Evolutionary conservation across 1,140 invertebrate species (phyloP), one percentile per base, ranked within the genome.

Genomic region (Leptinotarsa defecta): DNA sequence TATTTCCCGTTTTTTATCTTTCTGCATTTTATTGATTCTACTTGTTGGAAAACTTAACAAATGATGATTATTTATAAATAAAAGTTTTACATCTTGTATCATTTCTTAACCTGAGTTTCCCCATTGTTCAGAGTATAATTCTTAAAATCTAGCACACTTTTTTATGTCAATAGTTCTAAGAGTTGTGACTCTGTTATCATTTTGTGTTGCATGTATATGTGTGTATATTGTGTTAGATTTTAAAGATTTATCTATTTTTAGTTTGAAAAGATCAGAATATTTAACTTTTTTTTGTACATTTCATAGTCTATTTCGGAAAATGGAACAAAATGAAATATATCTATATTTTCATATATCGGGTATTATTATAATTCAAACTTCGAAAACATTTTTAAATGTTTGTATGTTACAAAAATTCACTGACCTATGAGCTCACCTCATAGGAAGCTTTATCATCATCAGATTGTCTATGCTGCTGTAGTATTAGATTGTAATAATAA

Each of bases 221-320:
- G 76, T 77, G 73, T 77, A 77, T 77, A 74, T 77, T 77, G 76
- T 77, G 76, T 77, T 77, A 77, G 76, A 77, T 77, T 77, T 74
- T 74, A 48, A 77, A 62, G 76, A 77, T 74, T 70, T 57, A 62
- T 73, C 67, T 76, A 62, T 70, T 77, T 57, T 74, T 70, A 70
- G 68, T 70, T 70, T 70, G 43, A 20, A 70, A 70, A 6, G 19
- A 70, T 70, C 20, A 17, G 48, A 70, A 70, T 20, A 43, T 52
- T 22, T 70, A 48, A 57, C 52, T 19, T 57, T 48, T 70, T 48
- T 70, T 48, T 70, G 68, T 70, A 70, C 68, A 70, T 70, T 70
- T 70, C 43, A 76, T 68, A 64, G 62, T 68, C 20, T 73, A 65
- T 65, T 71, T 71, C 24, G 22, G 13, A 70, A 62, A 70, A 70